phyloP scores from a whole-genome alignment of 2,888 invertebrate genomes.

The Alcis repandata region DNA sequence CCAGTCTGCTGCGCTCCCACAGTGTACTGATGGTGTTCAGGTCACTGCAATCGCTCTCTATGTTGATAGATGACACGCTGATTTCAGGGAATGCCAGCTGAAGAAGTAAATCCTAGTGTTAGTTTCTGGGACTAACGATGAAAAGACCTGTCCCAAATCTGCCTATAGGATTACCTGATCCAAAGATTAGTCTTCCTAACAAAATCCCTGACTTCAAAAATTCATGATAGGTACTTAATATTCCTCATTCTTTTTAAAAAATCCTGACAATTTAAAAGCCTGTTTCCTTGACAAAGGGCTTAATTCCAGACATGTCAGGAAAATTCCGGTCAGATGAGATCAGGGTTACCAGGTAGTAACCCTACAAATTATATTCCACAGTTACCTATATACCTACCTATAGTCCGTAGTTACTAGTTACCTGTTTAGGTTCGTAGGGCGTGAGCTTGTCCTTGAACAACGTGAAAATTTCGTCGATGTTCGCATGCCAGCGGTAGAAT shows the following conservation, averaged over 20 bases:
- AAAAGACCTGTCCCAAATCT: too few species aligned
- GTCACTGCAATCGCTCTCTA: conserved; percentile 84
- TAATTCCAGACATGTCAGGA: too few species aligned
- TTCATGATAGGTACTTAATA: too few species aligned
- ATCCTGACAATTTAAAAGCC: too few species aligned
- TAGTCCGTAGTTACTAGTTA: conserved; percentile 52
- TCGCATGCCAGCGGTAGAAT: conserved; percentile 95
- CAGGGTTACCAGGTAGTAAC: too few species aligned
- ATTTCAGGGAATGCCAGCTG: conserved; percentile 88
- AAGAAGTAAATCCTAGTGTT: conserved; percentile 17
- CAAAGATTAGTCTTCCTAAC: too few species aligned
- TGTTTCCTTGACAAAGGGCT: too few species aligned
- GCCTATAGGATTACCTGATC: too few species aligned
- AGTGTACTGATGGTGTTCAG: conserved; percentile 88
- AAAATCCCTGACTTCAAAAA: too few species aligned
- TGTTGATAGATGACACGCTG: conserved; percentile 85
- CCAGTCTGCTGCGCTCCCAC: conserved; percentile 93
- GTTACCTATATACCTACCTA: not conserved
- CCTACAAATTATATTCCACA: too few species aligned
- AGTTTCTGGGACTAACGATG: not conserved
- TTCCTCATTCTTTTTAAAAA: too few species aligned
- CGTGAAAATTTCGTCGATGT: conserved; percentile 92
- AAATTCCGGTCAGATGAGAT: too few species aligned
- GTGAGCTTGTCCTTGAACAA: conserved; percentile 90
- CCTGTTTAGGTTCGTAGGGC: conserved; percentile 88